Conservation (phyloP, 2,113 vertebrate species). For the Callospermophilus lateralis region DNA sequence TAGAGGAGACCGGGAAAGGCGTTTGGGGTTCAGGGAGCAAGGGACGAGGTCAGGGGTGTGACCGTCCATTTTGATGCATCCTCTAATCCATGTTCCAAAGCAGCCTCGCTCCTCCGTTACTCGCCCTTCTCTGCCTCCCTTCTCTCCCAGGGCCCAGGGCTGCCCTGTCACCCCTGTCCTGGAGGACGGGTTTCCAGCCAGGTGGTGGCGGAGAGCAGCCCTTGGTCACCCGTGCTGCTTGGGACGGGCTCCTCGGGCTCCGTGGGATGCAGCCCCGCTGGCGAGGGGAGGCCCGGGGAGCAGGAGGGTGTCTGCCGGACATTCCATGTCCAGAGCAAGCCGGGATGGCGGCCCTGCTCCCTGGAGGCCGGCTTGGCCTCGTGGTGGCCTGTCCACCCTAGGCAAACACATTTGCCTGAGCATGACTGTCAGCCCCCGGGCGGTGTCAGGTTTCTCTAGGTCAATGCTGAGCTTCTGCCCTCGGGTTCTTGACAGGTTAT, state of each 20-base stretch:
- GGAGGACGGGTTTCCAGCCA: not conserved
- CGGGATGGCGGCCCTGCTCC: not conserved
- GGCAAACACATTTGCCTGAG: slow-evolving; percentile 44
- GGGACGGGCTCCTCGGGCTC: too few relatives aligned
- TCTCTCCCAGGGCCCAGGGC: not conserved
- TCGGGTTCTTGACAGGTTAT: not conserved
- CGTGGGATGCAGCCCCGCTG: rapidly evolving
- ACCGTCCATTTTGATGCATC: too few relatives aligned
- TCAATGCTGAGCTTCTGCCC: slow-evolving; percentile 9
- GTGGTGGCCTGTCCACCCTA: not conserved
- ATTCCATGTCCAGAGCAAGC: not conserved
- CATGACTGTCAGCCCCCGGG: not conserved
- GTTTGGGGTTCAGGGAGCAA: not conserved
- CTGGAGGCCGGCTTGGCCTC: not conserved
- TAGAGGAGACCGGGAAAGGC: not conserved
- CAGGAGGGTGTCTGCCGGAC: rapidly evolving
- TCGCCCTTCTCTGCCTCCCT: not conserved
- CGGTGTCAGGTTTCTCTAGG: slow-evolving; percentile 47
- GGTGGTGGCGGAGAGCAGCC: not conserved
- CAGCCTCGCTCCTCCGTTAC: too few relatives aligned
- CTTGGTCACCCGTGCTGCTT: not conserved
- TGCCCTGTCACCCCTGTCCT: rapidly evolving
- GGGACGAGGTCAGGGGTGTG: not conserved
- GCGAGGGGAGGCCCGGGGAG: too few relatives aligned
- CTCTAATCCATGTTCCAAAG: too few relatives aligned